Evolutionary conservation across 2,888 invertebrate species (phyloP), one percentile per base, ranked within the genome.

Genomic region (Dasypolia templi): DNA sequence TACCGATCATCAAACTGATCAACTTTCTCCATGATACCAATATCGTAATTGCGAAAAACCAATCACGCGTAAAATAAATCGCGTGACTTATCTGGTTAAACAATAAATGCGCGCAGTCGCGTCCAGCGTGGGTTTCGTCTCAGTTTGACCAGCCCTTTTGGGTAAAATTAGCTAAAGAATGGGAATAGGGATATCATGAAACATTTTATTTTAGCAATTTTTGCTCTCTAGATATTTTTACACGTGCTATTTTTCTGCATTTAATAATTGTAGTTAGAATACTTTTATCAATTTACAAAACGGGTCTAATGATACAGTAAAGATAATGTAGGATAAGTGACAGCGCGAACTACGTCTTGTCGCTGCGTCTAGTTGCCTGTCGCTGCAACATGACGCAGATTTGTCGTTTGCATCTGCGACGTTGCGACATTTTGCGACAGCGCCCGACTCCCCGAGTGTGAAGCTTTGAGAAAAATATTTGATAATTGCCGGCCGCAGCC

Each of bases 141-240:
- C 22, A 32, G 5, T n/a, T 39, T 61, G 14, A 17, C 19, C 22
- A n/a, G n/a, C n/a, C n/a, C 22, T 44, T 29, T 39, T 22, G 2
- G 2, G 6, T 26, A 44, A 32, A 32, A 19, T 17, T n/a, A n/a
- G n/a, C n/a, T n/a, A n/a, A n/a, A n/a, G 11, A 42, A 56, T 49
- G 9, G 5, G 7, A 7, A 4, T 58, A 58, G 3, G 7, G 12
- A 1, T 59, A 62, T 46, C 19, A 56, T 62, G 39, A 49, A 75
- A 39, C 29, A 49, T 14, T 65, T 72, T n/a, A 46, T 42, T 62
- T 55, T 32, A 61, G 26, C 11, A 56, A 22, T 32, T 22, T 58
- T 22, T 32, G 58, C 32, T 58, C 32, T 32, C 32, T 22, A 32
- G 1, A 12, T 29, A 6, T 26, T 17, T 17, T 0, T 14, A 49